Evolutionary conservation across 30 jellyfish, hydroid and myxozoan species (phyloP).

Genomic region (Rhopilema esculentum): DNA sequence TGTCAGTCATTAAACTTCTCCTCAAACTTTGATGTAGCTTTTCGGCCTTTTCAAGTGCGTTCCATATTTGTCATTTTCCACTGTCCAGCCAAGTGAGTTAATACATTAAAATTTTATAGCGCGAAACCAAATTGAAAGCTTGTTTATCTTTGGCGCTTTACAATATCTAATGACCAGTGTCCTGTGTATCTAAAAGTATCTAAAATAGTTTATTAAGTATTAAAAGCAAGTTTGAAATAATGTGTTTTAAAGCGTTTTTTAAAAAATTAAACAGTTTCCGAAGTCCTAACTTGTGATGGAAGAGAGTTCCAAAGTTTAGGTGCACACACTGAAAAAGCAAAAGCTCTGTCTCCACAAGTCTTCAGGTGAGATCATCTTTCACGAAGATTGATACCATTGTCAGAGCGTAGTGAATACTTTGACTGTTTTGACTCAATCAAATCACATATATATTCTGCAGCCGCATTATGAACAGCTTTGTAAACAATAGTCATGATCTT

Average conservation of each 20-base stretch:
- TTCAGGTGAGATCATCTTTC: slow-evolving; percentile 58
- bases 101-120: no score
- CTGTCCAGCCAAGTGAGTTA: no score
- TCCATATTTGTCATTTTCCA: no score
- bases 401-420: slow-evolving; percentile 45
- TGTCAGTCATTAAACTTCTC: no score
- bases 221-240: slow-evolving; percentile 29
- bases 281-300: slow-evolving; percentile 64
- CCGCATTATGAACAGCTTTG: slow-evolving; percentile 22
- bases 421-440: slow-evolving; percentile 48
- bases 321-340: slow-evolving; percentile 46
- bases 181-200: no score
- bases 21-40: no score
- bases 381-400: slow-evolving; percentile 49
- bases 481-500: slow-evolving; percentile 27
- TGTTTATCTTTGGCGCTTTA: no score
- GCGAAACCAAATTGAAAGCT: no score
- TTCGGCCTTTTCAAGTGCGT: no score
- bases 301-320: not conserved
- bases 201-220: no score
- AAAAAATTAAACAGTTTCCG: slow-evolving; percentile 58
- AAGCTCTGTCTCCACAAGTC: slow-evolving; percentile 62
- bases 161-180: no score
- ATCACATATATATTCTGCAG: slow-evolving; percentile 34
- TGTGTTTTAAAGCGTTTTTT: slow-evolving; percentile 37